Conservation (phyloP, 2,797 vertebrate species). For the Squalus acanthias region DNA sequence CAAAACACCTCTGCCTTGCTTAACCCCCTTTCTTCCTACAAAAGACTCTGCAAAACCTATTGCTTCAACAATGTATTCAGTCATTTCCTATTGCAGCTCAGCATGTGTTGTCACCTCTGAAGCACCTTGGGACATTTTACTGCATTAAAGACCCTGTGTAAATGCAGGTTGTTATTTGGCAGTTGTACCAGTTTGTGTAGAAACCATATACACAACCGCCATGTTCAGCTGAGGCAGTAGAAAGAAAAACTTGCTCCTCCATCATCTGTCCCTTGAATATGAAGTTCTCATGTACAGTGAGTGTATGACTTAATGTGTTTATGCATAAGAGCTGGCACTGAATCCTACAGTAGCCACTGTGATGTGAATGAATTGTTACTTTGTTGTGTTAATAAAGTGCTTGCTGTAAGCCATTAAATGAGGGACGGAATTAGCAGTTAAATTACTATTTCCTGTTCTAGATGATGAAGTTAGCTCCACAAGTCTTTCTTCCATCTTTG, state of each 20-base stretch:
- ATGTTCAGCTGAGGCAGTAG: too few relatives aligned
- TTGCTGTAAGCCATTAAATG: too few relatives aligned
- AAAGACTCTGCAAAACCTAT: background rate
- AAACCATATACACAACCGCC: too few relatives aligned
- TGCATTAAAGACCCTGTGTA: background rate
- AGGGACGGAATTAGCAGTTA: background rate
- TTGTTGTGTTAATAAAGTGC: background rate
- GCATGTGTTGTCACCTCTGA: background rate
- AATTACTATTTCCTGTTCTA: constrained; percentile 41
- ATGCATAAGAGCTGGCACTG: background rate
- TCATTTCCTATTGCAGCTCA: background rate
- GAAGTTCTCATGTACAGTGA: background rate
- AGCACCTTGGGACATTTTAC: background rate
- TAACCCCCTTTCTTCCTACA: background rate
- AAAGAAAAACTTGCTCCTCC: too few relatives aligned
- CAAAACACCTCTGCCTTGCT: background rate
- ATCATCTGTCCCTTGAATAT: background rate
- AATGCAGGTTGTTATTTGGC: background rate
- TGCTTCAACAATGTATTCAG: background rate
- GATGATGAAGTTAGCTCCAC: constrained; percentile 60
- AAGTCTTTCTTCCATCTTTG: constrained; percentile 62
- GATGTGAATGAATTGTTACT: background rate
- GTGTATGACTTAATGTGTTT: background rate
- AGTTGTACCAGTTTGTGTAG: too few relatives aligned
- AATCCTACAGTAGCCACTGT: background rate